Evolutionary conservation across 2,113 vertebrate species (phyloP), one percentile per base, ranked within the genome.

Genomic region (Murina feae): DNA sequence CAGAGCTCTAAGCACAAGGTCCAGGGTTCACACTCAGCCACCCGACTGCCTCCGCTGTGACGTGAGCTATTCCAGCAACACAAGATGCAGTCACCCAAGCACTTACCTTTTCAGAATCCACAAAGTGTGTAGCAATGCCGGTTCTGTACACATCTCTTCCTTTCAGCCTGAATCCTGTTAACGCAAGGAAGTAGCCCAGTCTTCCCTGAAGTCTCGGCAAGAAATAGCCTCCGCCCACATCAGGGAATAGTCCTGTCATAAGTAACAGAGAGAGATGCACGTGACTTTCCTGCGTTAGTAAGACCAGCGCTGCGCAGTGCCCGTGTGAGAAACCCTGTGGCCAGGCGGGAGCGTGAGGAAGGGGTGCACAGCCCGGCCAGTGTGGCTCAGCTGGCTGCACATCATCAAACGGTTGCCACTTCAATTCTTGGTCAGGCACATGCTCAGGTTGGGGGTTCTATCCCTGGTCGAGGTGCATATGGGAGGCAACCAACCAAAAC

Each of bases 211-310:
- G 99, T 89, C 99, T 98, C 55, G 99, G 99, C 97, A 99, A 98
- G 97, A 99, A 99, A 97, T 99, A 99, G 60, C 99, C 99, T 49
- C 99, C 99, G 42, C 99, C 99, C 17, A 99, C 99, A 84, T 99
- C 99, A 79, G 99, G 99, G 94, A 99, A 99, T 39, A 99, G 98
- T 32, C 99, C 99, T 99, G 94, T 9, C 97, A 97, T 85, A 95
- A 95, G 39, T 82, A 96, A 55, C 39, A 94, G 11, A 44, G 74
- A 82, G 32, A 75, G 8, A 63, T 13, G 9, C 94, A 96, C 21
- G 58, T n/a, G 90, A 58, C 6, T 71, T 7, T 51, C 47, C 60
- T 39, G 53, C 42, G 81, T 66, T 28, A 39, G 32, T 89, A 13
- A 86, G 20, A 28, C 2, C 44, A 30, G 17, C 32, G 12, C 44